These are phyloP conservation scores for Dicerorhinus sumatrensis DNA, from an alignment of 2,113 vertebrate species.

Conservation along the genomic window DNA sequence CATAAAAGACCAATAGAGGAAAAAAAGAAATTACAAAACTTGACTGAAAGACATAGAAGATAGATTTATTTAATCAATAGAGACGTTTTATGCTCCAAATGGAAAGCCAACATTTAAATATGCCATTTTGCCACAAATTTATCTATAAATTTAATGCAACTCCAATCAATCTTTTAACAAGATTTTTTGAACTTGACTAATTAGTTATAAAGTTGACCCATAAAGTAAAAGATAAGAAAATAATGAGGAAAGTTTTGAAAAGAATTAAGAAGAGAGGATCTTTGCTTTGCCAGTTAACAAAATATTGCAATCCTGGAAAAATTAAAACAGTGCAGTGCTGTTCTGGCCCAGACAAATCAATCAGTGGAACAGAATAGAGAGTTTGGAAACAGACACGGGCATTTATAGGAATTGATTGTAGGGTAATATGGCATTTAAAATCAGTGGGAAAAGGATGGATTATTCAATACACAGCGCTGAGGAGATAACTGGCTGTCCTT, in stretches of 20 bases:
- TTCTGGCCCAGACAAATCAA: slow-evolving; percentile 26
- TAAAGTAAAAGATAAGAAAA: slow-evolving; percentile 39
- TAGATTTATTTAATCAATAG: background rate
- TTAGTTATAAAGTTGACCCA: slow-evolving; percentile 15
- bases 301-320: background rate
- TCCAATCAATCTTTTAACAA: background rate
- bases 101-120: background rate
- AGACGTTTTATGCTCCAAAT: background rate
- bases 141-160: background rate
- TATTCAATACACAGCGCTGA: slow-evolving; percentile 29
- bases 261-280: background rate
- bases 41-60: background rate
- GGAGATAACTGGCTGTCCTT: background rate
- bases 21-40: background rate
- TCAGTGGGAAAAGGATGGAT: slow-evolving; percentile 52
- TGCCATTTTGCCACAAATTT: background rate
- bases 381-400: background rate
- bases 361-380: slow-evolving; percentile 6
- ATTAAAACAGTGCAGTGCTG: background rate
- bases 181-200: slow-evolving; percentile 24
- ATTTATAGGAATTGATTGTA: slow-evolving; percentile 58
- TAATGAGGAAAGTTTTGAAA: slow-evolving; percentile 35
- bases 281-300: slow-evolving; percentile 25
- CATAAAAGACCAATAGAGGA: background rate
- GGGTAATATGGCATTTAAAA: slow-evolving; percentile 45